Conservation (phyloP, 1,140 invertebrate genomes). For the Tribolium castaneum region DNA sequence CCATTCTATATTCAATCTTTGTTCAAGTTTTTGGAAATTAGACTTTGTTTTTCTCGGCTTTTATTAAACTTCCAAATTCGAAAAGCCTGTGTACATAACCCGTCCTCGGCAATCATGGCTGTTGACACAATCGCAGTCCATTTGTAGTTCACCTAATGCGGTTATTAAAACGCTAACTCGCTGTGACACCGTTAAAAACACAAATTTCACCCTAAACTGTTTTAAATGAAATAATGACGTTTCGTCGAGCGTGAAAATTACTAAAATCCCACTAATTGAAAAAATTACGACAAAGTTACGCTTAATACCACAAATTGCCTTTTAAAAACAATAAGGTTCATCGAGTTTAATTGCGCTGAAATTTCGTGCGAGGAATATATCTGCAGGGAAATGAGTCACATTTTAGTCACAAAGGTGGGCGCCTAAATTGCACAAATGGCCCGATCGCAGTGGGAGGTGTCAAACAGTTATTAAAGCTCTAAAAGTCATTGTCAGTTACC, state of each 20-base stretch:
- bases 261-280: not conserved
- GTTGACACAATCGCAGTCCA: not conserved
- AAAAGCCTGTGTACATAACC: not conserved
- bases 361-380: not conserved
- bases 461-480: no score
- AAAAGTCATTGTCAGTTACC: no score
- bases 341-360: not conserved
- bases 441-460: not conserved
- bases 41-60: not conserved
- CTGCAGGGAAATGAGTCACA: constrained; percentile 6
- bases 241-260: not conserved
- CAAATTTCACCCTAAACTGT: not conserved
- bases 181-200: not conserved
- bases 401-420: not conserved
- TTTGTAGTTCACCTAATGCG: not conserved
- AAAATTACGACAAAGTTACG: constrained; percentile 15
- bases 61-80: not conserved
- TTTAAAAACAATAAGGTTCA: constrained; percentile 23
- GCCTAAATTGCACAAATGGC: not conserved
- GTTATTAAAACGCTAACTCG: not conserved
- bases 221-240: not conserved
- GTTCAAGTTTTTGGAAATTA: constrained; percentile 8
- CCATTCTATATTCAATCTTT: constrained; percentile 24
- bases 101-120: not conserved
- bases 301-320: constrained; percentile 6